phyloP scores from a whole-genome alignment of 2,797 vertebrate genomes.

The Parauchenoglanis ngamensis region DNA sequence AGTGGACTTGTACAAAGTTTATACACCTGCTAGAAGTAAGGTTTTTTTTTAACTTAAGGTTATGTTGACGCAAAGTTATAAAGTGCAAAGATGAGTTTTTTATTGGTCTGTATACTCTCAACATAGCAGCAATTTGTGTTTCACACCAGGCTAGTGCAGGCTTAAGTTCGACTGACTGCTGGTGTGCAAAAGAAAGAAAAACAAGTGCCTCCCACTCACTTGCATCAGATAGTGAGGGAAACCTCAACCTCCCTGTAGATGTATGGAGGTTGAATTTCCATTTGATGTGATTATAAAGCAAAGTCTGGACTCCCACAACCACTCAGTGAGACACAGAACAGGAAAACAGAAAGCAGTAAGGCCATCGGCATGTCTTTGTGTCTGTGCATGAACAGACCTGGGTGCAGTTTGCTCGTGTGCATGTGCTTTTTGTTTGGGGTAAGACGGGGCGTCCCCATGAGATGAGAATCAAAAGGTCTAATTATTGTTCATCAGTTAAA shows the following conservation, averaged over 20 bases:
- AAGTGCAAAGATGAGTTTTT: neutral
- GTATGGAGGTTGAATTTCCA: slow-evolving; percentile 27
- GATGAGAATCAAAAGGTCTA: slow-evolving; percentile 9
- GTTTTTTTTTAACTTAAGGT: neutral
- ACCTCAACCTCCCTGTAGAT: slow-evolving; percentile 38
- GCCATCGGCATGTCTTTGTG: neutral
- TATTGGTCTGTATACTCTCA: neutral
- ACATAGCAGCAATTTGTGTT: slow-evolving; percentile 3
- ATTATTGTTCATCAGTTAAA: slow-evolving; percentile 38
- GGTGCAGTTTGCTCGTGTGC: neutral
- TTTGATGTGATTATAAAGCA: slow-evolving; percentile 52
- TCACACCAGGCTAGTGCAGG: neutral
- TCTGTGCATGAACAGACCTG: slow-evolving; percentile 3
- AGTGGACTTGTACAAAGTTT: neutral
- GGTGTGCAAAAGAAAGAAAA: slow-evolving; percentile 7
- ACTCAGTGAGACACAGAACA: neutral
- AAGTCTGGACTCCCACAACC: slow-evolving; percentile 44
- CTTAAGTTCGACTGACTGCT: neutral
- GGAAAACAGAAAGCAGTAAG: neutral
- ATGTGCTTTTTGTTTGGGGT: neutral
- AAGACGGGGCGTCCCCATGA: slow-evolving; percentile 1
- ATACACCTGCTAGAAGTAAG: neutral
- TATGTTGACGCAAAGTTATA: neutral
- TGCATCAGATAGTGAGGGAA: slow-evolving; percentile 42
- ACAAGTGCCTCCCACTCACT: slow-evolving; percentile 48